These are phyloP conservation scores for Taurulus bubalis DNA, from an alignment of 2,113 vertebrate genomes.

Conservation along the genomic window DNA sequence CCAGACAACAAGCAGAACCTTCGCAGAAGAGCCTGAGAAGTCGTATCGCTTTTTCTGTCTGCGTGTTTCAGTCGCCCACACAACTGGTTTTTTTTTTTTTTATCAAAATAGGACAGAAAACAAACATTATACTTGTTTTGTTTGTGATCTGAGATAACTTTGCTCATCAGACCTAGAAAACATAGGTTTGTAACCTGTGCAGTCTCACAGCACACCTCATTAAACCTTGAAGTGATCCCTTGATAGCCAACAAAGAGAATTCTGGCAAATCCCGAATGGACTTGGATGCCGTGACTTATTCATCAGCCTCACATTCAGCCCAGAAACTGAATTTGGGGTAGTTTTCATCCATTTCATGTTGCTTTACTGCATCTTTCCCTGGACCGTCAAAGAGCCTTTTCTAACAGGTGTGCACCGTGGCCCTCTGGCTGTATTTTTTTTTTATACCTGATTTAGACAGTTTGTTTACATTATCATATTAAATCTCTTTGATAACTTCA, in stretches of 20 bases:
- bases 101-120: constrained; percentile 15
- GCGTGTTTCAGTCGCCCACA: neutral
- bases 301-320: constrained; percentile 48
- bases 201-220: constrained; percentile 53
- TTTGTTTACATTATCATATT: constrained; percentile 15
- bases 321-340: constrained; percentile 56
- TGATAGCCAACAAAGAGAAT: constrained; percentile 55
- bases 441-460: neutral
- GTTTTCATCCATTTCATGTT: constrained; percentile 48
- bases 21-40: constrained; percentile 14
- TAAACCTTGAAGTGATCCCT: constrained; percentile 70
- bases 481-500: constrained; percentile 32
- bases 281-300: constrained; percentile 67
- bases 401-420: constrained; percentile 25
- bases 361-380: constrained; percentile 29
- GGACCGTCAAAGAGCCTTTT: constrained; percentile 30
- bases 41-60: neutral
- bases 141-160: neutral
- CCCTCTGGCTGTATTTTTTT: constrained; percentile 7
- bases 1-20: constrained; percentile 14
- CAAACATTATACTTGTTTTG: constrained; percentile 2
- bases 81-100: neutral
- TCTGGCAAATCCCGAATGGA: constrained; percentile 72
- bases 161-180: neutral
- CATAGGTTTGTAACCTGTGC: neutral